Conservation (phyloP, 1,140 invertebrate genomes). For the Amphibalanus amphitrite region DNA sequence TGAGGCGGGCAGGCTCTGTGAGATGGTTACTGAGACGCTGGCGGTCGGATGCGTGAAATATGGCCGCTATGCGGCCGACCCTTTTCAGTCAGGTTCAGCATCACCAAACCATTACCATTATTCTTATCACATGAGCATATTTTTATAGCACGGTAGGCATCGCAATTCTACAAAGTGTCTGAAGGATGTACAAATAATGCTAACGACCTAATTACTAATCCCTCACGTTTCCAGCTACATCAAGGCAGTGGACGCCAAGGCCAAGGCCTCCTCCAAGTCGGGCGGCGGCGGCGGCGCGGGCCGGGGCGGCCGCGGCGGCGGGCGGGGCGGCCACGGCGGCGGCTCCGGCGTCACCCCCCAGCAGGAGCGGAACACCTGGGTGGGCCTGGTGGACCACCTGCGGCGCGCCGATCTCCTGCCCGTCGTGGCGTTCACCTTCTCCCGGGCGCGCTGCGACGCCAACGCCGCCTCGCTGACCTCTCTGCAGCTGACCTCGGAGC, state of each 20-base stretch:
- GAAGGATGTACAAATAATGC: too few species aligned
- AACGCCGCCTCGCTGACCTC: conserved; percentile 50
- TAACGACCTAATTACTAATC: too few species aligned
- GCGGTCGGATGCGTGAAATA: too few species aligned
- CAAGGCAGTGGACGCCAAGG: conserved; percentile 49
- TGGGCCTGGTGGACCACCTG: conserved; percentile 61
- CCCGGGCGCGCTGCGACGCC: conserved; percentile 66
- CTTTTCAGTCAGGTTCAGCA: too few species aligned
- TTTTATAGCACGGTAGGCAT: too few species aligned
- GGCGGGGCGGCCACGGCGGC: not conserved
- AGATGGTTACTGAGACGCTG: too few species aligned
- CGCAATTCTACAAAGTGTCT: too few species aligned
- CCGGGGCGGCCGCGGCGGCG: conserved; percentile 11
- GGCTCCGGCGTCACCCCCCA: conserved; percentile 18
- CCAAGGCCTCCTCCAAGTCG: conserved; percentile 16
- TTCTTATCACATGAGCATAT: too few species aligned
- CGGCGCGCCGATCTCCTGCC: conserved; percentile 66
- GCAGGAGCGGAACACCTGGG: conserved; percentile 70
- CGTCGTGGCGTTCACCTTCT: conserved; percentile 85
- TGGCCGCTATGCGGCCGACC: too few species aligned
- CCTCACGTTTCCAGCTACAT: conserved; percentile 25
- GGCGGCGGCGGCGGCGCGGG: conserved; percentile 24
- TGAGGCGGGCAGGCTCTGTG: too few species aligned
- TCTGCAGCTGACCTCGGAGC: conserved; percentile 60
- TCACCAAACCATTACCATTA: too few species aligned